phyloP scores from a whole-genome alignment of 2,888 invertebrate genomes.

The Chymomyza procnemis region DNA sequence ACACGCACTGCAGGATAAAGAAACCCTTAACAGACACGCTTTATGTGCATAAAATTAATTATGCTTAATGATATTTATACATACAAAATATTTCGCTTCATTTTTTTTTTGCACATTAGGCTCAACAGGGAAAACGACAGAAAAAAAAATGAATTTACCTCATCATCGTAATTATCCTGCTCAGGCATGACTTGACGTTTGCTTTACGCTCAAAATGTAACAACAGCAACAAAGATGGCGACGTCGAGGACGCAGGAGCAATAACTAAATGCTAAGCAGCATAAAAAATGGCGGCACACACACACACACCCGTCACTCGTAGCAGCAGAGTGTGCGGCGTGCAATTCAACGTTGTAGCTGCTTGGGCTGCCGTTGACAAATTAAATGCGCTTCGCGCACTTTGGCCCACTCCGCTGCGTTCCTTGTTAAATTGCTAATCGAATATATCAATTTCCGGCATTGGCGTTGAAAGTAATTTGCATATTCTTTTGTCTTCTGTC shows the following conservation, averaged over 20 bases:
- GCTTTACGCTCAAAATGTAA: constrained; percentile 38
- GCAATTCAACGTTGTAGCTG: background rate
- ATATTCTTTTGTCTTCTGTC: constrained; percentile 14
- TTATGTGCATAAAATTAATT: constrained; percentile 58
- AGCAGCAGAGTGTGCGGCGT: background rate
- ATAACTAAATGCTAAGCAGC: background rate
- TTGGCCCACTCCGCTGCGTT: background rate
- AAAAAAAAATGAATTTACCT: constrained; percentile 74
- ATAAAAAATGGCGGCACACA: background rate
- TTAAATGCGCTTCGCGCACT: constrained; percentile 33
- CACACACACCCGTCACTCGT: background rate
- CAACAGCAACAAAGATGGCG: background rate
- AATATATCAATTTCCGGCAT: constrained; percentile 63
- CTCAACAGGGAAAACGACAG: constrained; percentile 17
- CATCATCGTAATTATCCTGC: constrained; percentile 79
- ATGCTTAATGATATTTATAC: constrained; percentile 55
- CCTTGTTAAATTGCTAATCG: constrained; percentile 54
- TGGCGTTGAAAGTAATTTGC: constrained; percentile 43
- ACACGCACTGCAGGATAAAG: constrained; percentile 8
- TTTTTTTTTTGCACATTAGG: constrained; percentile 2
- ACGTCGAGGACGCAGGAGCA: background rate
- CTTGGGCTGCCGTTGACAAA: constrained; percentile 39
- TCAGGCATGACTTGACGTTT: constrained; percentile 76
- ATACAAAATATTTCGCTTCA: constrained; percentile 27
- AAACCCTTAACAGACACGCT: constrained; percentile 25